Base-by-base conservation (phyloP, 23 tunicate genomes). In the Diplosoma virens region DNA sequence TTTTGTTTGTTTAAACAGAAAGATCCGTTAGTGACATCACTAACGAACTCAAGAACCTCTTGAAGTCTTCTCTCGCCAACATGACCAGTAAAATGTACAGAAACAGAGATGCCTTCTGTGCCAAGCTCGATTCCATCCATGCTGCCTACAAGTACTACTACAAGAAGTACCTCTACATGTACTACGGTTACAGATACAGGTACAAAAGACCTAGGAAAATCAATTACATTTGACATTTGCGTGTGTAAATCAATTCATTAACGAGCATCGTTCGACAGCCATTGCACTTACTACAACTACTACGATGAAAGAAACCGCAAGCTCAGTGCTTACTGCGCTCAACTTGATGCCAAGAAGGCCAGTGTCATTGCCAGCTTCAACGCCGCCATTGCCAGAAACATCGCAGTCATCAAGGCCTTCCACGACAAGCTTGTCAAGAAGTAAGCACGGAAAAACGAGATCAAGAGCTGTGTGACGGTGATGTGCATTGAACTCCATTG, bases 391-490 rank as follows among this genome's bases (percentile, higher is more conserved):
- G 26, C 30, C 16, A 3, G 47, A 11, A 76, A 76, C 50, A 33
- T 76, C 50, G 20, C 25, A 1, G 6, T 18, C 20, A 33, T 76
- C 27, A 32, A 14, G 21, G 31, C 58, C 18, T 76, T 11, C 67
- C 80, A 76, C 24, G 68, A n/a, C 2, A 76, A 58, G 68, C 31
- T 76, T 34, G 50, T 76, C 67, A 58, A 76, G 68, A 9, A 47
- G 80, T 76, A 24, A 76, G 80, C 33, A n/a, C n/a, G n/a, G n/a
- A n/a, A n/a, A n/a, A n/a, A n/a, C n/a, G n/a, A n/a, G n/a, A n/a
- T n/a, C n/a, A n/a, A n/a, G n/a, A n/a, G n/a, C n/a, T n/a, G n/a
- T n/a, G n/a, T n/a, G n/a, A n/a, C n/a, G n/a, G n/a, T n/a, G n/a
- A n/a, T n/a, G n/a, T n/a, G n/a, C n/a, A n/a, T n/a, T n/a, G n/a